Base-by-base conservation (phyloP, 2,888 invertebrate species). In the Ornithoptera priamus region DNA sequence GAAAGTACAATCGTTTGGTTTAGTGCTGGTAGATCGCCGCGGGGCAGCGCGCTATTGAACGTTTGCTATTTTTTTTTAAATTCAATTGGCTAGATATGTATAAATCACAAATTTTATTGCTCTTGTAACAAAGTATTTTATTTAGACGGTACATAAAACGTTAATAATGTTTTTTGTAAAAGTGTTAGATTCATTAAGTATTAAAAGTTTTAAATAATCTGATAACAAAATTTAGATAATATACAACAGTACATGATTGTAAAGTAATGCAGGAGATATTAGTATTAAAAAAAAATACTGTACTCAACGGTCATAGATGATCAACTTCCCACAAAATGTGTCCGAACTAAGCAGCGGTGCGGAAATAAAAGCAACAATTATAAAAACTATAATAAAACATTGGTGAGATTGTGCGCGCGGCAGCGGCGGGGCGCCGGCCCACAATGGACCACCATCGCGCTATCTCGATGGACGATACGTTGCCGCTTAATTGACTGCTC, bases 401-500 rank as follows among this genome's bases (percentile, higher is more conserved):
- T 85, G 81, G 78, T 80, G 77, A 80, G 82, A 87, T 89, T 88
- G 87, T 88, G 78, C 77, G 77, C 69, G 79, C 78, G 79, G 78
- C 77, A 76, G 70, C 78, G 74, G 68, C 78, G 75, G 78, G 85
- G 81, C 88, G 82, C 73, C 90, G 83, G 85, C 85, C 88, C 81
- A 92, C 92, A 92, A 92, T 92, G 90, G 88, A 85, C 92, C 92
- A 88, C 92, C 90, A 92, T 92, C 76, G 85, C 81, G 87, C 84
- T 91, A 90, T 91, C 90, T 87, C 87, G 90, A 90, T 90, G 88
- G 87, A 85, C 90, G 88, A 88, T 90, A 89, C 85, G 84, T 87
- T 87, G 82, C 86, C 90, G 90, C 91, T 88, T 90, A 91, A 92
- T 92, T 92, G 92, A 92, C 86, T 90, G 82, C 90, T 91, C 89